Evolutionary conservation across 2,888 invertebrate species (phyloP).

Genomic region (Tiliacea aurago): DNA sequence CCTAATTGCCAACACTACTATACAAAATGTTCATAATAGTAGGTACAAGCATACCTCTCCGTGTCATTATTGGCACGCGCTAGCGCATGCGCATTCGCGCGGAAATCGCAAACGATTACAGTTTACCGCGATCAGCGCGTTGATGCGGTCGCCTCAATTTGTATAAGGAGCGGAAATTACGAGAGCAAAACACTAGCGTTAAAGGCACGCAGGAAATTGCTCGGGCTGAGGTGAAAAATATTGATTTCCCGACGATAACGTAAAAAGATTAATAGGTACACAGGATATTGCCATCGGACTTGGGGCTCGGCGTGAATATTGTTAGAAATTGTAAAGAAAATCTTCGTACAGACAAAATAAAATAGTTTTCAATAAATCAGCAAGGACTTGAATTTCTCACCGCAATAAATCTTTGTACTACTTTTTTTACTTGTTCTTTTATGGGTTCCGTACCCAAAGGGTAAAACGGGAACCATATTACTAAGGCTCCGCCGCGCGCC

Average conservation of each 20-base stretch:
- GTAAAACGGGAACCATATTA: too few relatives aligned
- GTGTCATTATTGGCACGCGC: conserved; percentile 17
- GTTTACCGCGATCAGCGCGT: conserved; percentile 43
- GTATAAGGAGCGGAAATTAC: conserved; percentile 41
- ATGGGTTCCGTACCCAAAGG: too few relatives aligned
- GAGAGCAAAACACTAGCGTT: conserved; percentile 20
- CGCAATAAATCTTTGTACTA: too few relatives aligned
- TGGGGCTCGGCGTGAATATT: too few relatives aligned
- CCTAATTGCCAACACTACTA: not conserved
- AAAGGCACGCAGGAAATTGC: conserved; percentile 43
- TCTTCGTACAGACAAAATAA: not conserved
- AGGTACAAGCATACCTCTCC: conserved; percentile 1
- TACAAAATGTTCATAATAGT: conserved; percentile 1
- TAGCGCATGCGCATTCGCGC: conserved; percentile 59
- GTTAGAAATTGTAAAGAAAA: not conserved
- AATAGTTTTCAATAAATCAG: not conserved
- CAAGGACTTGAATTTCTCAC: too few relatives aligned
- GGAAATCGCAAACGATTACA: conserved; percentile 67
- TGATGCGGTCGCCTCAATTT: conserved; percentile 45
- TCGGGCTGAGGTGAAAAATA: conserved; percentile 1
- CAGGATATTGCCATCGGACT: not conserved
- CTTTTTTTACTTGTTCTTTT: too few relatives aligned
- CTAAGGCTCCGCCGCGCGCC: too few relatives aligned
- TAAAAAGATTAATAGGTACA: conserved; percentile 2
- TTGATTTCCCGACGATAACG: conserved; percentile 16